phyloP scores from a whole-genome alignment of 64 coral and sea anemone genomes.

The Platygyra sinensis region DNA sequence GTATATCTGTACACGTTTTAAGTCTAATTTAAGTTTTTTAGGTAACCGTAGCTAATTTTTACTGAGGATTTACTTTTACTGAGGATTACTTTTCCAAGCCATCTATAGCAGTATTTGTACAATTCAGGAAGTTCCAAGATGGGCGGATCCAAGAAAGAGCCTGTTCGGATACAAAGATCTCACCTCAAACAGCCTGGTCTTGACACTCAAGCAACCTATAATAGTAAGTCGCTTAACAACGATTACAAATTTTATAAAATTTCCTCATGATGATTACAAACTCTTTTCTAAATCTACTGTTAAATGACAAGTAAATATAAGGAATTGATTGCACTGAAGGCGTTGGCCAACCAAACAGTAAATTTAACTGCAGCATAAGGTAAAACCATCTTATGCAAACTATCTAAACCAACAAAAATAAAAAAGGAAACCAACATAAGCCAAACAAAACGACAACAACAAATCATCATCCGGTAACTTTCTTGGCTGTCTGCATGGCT shows the following conservation, averaged over 20 bases:
- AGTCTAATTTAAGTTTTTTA: no score
- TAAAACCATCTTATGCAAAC: not conserved
- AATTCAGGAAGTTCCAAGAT: no score
- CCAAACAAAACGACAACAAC: not conserved
- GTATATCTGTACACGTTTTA: no score
- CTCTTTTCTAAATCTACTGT: not conserved
- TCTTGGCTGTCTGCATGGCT: constrained; percentile 23
- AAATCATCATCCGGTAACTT: constrained; percentile 27
- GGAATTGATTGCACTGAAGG: constrained; percentile 11
- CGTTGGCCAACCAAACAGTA: not conserved
- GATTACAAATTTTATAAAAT: not conserved
- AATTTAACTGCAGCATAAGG: constrained; percentile 3
- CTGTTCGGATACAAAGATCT: no score
- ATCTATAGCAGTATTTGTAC: no score
- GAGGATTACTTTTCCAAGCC: no score
- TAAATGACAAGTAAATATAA: not conserved
- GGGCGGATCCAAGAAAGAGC: no score
- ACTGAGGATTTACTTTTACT: no score
- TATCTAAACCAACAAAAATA: not conserved
- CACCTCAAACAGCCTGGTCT: no score
- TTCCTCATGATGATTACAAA: not conserved
- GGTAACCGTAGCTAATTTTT: no score
- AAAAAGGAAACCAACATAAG: constrained; percentile 17
- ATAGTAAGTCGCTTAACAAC: not conserved
- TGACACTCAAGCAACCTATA: no score